A percentile compares a stretch with the other conserved stretches of the same genome.
Conservation (phyloP, 2,113 vertebrate genomes). For the Chrysochloris asiatica region DNA sequence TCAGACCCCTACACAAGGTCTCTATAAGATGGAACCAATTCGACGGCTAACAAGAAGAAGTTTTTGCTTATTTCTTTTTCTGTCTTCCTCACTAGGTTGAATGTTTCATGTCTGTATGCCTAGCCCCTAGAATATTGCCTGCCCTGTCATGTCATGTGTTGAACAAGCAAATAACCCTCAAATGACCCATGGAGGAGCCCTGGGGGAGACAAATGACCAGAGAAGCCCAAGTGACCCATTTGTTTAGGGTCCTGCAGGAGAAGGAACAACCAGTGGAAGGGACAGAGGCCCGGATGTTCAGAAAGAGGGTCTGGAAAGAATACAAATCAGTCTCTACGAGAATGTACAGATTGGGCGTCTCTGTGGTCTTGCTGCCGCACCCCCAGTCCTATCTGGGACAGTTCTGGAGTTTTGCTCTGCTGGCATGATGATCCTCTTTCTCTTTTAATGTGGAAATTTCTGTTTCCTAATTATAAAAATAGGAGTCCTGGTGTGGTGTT, state of each 20-base stretch:
- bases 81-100: background rate
- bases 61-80: background rate
- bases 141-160: background rate
- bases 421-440: background rate
- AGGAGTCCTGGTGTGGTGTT: too few species aligned
- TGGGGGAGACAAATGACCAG: too few species aligned
- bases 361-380: background rate
- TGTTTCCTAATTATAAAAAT: conserved; percentile 16
- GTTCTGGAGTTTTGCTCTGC: background rate
- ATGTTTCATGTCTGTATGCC: background rate
- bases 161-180: background rate
- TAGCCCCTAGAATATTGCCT: background rate
- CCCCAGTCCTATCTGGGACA: background rate
- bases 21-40: too few species aligned
- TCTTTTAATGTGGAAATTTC: background rate
- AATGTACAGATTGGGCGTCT: background rate
- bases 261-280: background rate
- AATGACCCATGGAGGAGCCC: background rate
- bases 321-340: background rate
- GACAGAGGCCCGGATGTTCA: background rate
- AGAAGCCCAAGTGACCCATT: too few species aligned
- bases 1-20: too few species aligned
- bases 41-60: too few species aligned
- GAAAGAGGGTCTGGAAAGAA: background rate
- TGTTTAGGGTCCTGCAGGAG: background rate